These are phyloP conservation scores for Dione vanillae DNA, from an alignment of 2,888 invertebrate species.

Conservation along the genomic window DNA sequence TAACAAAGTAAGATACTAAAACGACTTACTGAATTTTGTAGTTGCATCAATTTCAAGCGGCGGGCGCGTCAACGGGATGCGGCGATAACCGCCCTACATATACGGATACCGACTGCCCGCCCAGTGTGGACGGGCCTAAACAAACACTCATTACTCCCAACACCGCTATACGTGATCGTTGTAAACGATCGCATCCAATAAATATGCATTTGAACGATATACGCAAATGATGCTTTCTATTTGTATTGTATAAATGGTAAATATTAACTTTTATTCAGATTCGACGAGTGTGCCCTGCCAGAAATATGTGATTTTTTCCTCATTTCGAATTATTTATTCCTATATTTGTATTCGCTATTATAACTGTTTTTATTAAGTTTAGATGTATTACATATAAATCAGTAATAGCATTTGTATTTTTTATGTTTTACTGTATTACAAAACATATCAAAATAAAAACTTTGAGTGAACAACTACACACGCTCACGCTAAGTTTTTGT, in stretches of 20 bases:
- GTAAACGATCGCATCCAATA: constrained; percentile 43
- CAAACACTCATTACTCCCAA: constrained; percentile 70
- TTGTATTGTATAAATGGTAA: constrained; percentile 24
- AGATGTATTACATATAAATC: too few relatives aligned
- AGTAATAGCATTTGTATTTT: too few relatives aligned
- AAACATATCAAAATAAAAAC: too few relatives aligned
- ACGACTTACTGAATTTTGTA: neutral
- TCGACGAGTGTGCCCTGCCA: neutral
- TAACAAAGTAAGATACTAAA: neutral
- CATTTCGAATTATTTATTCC: neutral
- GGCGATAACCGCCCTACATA: constrained; percentile 53
- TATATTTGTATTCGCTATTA: neutral
- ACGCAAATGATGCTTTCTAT: constrained; percentile 27
- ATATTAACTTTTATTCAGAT: constrained; percentile 17
- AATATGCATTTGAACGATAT: constrained; percentile 36
- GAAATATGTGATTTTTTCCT: neutral
- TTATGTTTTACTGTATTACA: too few relatives aligned
- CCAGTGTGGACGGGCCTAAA: constrained; percentile 68
- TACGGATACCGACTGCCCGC: constrained; percentile 40
- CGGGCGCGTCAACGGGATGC: constrained; percentile 67
- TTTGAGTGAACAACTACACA: too few relatives aligned
- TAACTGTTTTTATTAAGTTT: too few relatives aligned
- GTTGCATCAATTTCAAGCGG: constrained; percentile 65
- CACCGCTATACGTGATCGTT: constrained; percentile 50
- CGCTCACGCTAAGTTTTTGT: too few relatives aligned